Percentiles rank a stretch among this genome's conserved stretches.
phyloP scores from a whole-genome alignment of 2,113 vertebrate genomes.

The Euleptes europaea region DNA sequence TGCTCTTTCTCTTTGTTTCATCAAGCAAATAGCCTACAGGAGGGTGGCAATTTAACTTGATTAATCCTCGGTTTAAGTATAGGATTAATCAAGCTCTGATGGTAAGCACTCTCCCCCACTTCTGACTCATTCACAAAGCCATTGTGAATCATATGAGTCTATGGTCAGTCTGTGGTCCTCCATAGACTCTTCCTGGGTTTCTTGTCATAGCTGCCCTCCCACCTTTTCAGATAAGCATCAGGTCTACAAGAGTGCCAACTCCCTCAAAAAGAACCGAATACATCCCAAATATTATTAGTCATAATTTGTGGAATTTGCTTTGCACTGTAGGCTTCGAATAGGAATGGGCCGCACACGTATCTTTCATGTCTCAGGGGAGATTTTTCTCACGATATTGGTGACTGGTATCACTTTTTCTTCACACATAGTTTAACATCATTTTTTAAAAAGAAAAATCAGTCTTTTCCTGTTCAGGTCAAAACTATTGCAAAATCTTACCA shows the following conservation, averaged over 20 bases:
- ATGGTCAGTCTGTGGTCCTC: background rate
- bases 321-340: background rate
- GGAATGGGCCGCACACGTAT: background rate
- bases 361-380: no score
- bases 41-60: conserved; percentile 59
- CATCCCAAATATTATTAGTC: background rate
- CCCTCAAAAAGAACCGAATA: background rate
- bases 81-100: conserved; percentile 33
- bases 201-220: background rate
- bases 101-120: conserved; percentile 18
- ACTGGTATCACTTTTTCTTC: background rate
- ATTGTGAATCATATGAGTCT: background rate
- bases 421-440: background rate
- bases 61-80: conserved; percentile 48
- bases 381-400: background rate
- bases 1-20: conserved; percentile 57
- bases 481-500: background rate
- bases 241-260: background rate
- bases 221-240: background rate
- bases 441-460: background rate
- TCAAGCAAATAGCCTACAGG: conserved; percentile 60
- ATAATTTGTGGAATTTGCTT: background rate
- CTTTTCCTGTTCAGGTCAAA: background rate
- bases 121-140: conserved; percentile 6
- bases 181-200: background rate